Percentiles rank a stretch among this genome's conserved stretches.
These are phyloP conservation scores for Eulithis testata DNA, from an alignment of 2,888 invertebrate genomes.

Conservation along the genomic window DNA sequence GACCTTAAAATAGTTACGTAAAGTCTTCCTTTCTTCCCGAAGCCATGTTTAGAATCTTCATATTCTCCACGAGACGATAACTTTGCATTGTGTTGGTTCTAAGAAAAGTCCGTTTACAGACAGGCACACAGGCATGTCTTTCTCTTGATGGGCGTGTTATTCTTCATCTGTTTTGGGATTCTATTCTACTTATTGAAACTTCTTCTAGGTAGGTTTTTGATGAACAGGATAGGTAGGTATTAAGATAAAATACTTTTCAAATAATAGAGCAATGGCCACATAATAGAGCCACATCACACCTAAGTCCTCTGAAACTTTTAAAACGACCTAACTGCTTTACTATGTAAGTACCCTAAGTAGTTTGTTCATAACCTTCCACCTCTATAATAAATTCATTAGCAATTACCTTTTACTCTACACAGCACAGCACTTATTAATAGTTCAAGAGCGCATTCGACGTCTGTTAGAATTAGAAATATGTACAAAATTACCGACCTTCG, in stretches of 20 bases:
- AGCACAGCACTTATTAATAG: not conserved
- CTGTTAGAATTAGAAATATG: not conserved
- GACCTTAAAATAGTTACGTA: not conserved
- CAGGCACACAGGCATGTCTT: not conserved
- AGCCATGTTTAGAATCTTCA: not conserved
- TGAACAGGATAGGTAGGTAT: too few relatives aligned
- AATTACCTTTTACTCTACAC: not conserved
- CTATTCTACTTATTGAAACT: too few relatives aligned
- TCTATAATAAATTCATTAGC: conserved; percentile 8
- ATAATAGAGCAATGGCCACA: too few relatives aligned
- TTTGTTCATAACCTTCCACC: not conserved
- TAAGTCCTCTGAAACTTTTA: too few relatives aligned
- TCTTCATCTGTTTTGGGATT: not conserved
- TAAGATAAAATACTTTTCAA: too few relatives aligned
- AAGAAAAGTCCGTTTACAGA: not conserved
- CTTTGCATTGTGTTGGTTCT: conserved; percentile 4
- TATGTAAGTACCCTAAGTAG: too few relatives aligned
- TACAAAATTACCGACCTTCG: conserved; percentile 1
- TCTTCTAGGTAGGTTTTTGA: too few relatives aligned
- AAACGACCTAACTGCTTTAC: too few relatives aligned
- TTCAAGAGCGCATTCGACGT: not conserved
- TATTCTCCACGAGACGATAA: not conserved
- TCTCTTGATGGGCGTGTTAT: not conserved
- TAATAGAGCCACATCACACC: too few relatives aligned
- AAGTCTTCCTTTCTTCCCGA: not conserved